Evolutionary conservation across 2,113 vertebrate genomes (phyloP), one percentile per base, ranked within the genome.

Genomic region (Reinhardtius hippoglossoides): DNA sequence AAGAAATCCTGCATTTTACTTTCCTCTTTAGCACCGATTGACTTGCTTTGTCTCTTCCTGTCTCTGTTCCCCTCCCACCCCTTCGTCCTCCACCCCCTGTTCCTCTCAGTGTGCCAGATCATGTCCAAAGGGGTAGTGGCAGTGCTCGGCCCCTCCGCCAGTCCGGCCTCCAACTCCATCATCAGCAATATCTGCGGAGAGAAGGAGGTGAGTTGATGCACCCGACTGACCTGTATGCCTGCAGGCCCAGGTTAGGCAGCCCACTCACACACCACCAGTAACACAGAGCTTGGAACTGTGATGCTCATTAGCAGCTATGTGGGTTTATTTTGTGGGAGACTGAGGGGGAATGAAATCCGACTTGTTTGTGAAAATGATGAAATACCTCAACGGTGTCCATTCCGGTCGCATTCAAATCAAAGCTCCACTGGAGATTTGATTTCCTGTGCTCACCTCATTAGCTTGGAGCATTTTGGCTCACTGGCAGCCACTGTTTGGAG

Each of bases 161-260:
- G 98, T 83, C 98, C 98, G 0, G 97, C 98, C 75, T 99, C 98
- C 56, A 98, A 97, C 92, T 99, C 97, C 24, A 99, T 99, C 91
- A 99, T 99, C 95, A 99, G 98, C 95, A 98, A 99, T 94, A 99
- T 99, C 94, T 99, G 98, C 26, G 98, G 98, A 71, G 98, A 99
- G 92, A 99, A 99, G 60, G 98, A 99, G 97, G 98, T 98, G 81
- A 96, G 97, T 94, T n/a, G 7, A 21, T 54, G 50, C 42, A 44
- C 42, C 42, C 18, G 1, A 50, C 48, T 20, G 48, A 12, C 18
- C 46, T 50, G 8, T 23, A 9, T n/a, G 44, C 60, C 31, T 23
- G 1, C 4, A 1, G 24, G 56, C 14, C 2, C 24, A 0, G 60
- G 16, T 21, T 3, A 13, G 23, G 9, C 73, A 31, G 71, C 9